These are phyloP conservation scores for Lymantria dispar DNA, from an alignment of 2,888 invertebrate genomes.

Conservation along the genomic window DNA sequence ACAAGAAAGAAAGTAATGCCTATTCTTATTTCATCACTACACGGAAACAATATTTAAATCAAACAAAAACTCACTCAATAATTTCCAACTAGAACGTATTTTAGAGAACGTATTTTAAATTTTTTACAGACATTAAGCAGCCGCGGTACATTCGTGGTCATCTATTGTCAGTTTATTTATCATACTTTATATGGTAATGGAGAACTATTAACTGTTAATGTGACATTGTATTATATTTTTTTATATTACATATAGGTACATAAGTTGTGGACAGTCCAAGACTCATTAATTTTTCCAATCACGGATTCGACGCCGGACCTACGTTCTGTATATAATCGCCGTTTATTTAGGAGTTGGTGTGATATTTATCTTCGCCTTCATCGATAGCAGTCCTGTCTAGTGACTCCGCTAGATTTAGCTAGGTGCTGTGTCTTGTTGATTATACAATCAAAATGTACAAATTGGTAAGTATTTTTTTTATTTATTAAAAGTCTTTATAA, in stretches of 20 bases:
- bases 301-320: constrained; percentile 55
- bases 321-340: constrained; percentile 53
- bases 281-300: constrained; percentile 69
- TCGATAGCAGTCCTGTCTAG: constrained; percentile 63
- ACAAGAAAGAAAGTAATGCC: too few relatives aligned
- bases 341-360: constrained; percentile 25
- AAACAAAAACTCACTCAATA: too few relatives aligned
- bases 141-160: constrained; percentile 23
- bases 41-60: too few relatives aligned
- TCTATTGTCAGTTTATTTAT: constrained; percentile 48
- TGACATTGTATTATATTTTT: constrained; percentile 63
- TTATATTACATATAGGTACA: constrained; percentile 53
- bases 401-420: constrained; percentile 46
- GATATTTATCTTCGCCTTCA: constrained; percentile 33
- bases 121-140: constrained; percentile 50
- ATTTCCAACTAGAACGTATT: too few relatives aligned
- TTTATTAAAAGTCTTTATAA: background rate
- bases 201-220: constrained; percentile 69
- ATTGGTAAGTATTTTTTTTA: constrained; percentile 54
- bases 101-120: constrained; percentile 1
- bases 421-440: constrained; percentile 37
- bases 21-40: too few relatives aligned
- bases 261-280: constrained; percentile 48
- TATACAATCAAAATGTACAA: constrained; percentile 55
- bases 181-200: constrained; percentile 72